Conservation (phyloP, 2,888 invertebrate species). For the Ommatoiulus sabulosus region DNA sequence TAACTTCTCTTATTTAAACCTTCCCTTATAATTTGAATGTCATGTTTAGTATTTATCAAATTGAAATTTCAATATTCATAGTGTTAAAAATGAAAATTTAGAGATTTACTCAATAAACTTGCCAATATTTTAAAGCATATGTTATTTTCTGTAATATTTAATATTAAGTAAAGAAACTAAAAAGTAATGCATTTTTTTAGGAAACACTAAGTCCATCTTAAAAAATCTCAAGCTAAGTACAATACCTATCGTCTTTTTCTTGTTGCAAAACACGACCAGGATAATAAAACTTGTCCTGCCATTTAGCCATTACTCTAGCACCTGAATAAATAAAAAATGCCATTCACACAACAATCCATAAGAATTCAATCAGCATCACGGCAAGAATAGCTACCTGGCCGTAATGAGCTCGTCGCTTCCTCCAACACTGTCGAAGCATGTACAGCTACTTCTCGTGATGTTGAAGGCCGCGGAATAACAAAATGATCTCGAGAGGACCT, state of each 20-base stretch:
- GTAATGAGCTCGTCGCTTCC: not conserved
- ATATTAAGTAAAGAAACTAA: too few species aligned
- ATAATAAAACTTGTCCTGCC: constrained; percentile 56
- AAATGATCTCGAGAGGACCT: not conserved
- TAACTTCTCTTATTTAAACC: not conserved
- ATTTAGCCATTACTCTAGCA: constrained; percentile 55
- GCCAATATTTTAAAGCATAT: too few species aligned
- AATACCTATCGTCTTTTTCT: constrained; percentile 52
- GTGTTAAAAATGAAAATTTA: too few species aligned
- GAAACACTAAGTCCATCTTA: too few species aligned
- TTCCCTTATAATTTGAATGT: constrained; percentile 29
- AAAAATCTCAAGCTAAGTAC: not conserved
- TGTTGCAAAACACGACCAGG: constrained; percentile 49
- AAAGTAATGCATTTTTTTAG: too few species aligned
- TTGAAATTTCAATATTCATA: too few species aligned
- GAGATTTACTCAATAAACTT: too few species aligned
- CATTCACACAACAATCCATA: not conserved
- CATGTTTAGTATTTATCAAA: too few species aligned
- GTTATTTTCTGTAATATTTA: too few species aligned
- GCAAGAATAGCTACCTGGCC: constrained; percentile 29
- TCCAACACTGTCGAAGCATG: not conserved
- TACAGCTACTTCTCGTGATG: not conserved
- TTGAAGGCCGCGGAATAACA: not conserved
- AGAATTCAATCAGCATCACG: not conserved
- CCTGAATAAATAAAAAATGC: not conserved